phyloP scores from a whole-genome alignment of 2,797 vertebrate genomes.

The Gambelia wislizenii region DNA sequence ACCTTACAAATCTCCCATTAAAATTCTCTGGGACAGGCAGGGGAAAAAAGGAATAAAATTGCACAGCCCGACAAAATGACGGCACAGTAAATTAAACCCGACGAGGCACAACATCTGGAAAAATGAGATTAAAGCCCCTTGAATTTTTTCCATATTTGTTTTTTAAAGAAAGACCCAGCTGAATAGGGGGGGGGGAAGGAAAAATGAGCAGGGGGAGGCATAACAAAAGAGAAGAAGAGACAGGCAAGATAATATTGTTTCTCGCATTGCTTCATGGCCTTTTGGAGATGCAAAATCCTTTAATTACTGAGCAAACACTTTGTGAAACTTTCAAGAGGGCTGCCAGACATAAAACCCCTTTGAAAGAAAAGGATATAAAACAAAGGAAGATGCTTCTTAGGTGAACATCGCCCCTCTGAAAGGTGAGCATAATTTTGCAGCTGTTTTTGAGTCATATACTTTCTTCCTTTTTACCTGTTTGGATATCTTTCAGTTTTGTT shows the following conservation, averaged over 20 bases:
- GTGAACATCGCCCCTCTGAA: too few relatives aligned
- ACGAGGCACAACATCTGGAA: constrained; percentile 41
- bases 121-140: constrained; percentile 36
- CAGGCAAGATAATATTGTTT: not conserved
- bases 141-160: not conserved
- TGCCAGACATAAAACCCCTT: not conserved
- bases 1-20: constrained; percentile 33
- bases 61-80: not conserved
- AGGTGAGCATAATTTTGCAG: too few relatives aligned
- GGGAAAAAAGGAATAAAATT: constrained; percentile 9
- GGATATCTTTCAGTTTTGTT: not conserved
- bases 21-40: constrained; percentile 14
- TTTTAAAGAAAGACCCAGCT: not conserved
- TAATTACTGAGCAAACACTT: not conserved
- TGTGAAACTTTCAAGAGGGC: not conserved
- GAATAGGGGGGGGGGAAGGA: not conserved
- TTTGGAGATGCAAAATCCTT: not conserved
- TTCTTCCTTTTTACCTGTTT: too few relatives aligned
- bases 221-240: not conserved
- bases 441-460: not conserved
- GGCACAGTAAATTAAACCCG: constrained; percentile 27
- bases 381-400: not conserved
- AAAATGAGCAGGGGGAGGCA: not conserved
- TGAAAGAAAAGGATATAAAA: not conserved
- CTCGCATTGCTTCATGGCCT: constrained; percentile 1